Percentiles rank a stretch among this genome's conserved stretches.
Evolutionary conservation across 2,888 invertebrate genomes (phyloP).

Genomic region (Stenoptilia bipunctidactyla): DNA sequence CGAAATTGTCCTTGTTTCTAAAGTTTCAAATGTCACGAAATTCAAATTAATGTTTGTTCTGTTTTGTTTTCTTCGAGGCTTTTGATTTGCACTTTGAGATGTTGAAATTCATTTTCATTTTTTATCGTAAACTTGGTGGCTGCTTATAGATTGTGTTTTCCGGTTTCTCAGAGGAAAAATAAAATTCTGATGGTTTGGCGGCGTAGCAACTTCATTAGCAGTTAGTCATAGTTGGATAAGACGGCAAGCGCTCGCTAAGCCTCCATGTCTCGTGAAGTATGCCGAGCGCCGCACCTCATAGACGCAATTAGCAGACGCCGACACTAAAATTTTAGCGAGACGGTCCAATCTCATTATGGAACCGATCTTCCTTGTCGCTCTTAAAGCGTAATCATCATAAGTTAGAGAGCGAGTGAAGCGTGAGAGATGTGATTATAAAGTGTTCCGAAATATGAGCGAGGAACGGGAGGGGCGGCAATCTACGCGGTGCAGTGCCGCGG

Average conservation of each 20-base stretch:
- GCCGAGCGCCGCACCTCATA: constrained; percentile 30
- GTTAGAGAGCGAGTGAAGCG: constrained; percentile 66
- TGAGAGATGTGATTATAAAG: constrained; percentile 69
- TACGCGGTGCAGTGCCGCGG: constrained; percentile 61
- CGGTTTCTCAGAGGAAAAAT: constrained; percentile 11
- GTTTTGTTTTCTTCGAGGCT: constrained; percentile 53
- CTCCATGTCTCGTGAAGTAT: constrained; percentile 18
- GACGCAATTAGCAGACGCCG: constrained; percentile 63
- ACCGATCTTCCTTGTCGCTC: constrained; percentile 69
- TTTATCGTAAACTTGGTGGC: constrained; percentile 16
- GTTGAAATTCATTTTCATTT: constrained; percentile 34
- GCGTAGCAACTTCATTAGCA: constrained; percentile 34
- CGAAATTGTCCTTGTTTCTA: constrained; percentile 58
- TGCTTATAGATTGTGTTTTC: constrained; percentile 5
- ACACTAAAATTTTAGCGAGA: constrained; percentile 68
- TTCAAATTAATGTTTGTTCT: constrained; percentile 67
- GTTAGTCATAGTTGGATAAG: constrained; percentile 28
- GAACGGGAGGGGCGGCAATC: constrained; percentile 39
- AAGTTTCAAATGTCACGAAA: constrained; percentile 64
- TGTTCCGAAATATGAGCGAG: constrained; percentile 64
- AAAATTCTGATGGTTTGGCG: constrained; percentile 27
- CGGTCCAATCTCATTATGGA: constrained; percentile 67
- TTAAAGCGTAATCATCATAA: constrained; percentile 69
- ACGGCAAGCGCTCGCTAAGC: constrained; percentile 11
- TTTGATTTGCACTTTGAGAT: constrained; percentile 47